Percentiles rank a stretch among this genome's conserved stretches.
Evolutionary conservation across 2,797 vertebrate genomes (phyloP).

Genomic region (Erethizon dorsatum): DNA sequence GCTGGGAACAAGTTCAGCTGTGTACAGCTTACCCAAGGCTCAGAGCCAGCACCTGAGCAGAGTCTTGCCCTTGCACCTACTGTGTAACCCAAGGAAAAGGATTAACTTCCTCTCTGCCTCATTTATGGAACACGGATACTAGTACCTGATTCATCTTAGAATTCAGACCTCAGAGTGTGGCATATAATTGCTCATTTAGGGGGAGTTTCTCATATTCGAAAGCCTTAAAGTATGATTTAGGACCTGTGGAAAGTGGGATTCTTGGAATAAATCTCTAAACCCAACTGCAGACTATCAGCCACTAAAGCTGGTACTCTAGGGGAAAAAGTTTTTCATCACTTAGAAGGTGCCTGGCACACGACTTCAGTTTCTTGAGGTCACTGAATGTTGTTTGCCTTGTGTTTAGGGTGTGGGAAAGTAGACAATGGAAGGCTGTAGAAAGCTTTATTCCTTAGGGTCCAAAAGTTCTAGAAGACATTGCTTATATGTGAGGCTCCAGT

Average conservation of each 20-base stretch:
- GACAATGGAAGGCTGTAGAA: background rate
- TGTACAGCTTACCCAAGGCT: accelerated
- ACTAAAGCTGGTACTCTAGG: background rate
- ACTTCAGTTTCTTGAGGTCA: background rate
- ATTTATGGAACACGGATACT: background rate
- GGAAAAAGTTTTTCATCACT: background rate
- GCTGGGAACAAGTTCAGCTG: background rate
- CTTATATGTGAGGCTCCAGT: background rate
- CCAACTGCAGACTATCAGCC: background rate
- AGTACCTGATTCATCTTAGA: background rate
- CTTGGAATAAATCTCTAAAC: background rate
- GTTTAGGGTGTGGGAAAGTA: background rate
- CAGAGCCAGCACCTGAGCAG: background rate
- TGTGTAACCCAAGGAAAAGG: too few relatives aligned
- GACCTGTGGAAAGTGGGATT: background rate
- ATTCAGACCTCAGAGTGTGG: background rate
- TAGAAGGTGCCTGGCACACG: background rate
- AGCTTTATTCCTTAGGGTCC: background rate
- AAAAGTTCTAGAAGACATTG: background rate
- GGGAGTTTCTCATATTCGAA: background rate
- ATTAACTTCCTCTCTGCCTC: background rate
- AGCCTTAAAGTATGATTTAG: background rate
- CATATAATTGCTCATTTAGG: accelerated
- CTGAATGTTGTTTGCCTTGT: background rate
- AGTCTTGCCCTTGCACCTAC: accelerated